Percentiles rank a stretch among this genome's conserved stretches.
Conservation (phyloP, 2,113 vertebrate genomes). For the Brienomyrus longianalis region DNA sequence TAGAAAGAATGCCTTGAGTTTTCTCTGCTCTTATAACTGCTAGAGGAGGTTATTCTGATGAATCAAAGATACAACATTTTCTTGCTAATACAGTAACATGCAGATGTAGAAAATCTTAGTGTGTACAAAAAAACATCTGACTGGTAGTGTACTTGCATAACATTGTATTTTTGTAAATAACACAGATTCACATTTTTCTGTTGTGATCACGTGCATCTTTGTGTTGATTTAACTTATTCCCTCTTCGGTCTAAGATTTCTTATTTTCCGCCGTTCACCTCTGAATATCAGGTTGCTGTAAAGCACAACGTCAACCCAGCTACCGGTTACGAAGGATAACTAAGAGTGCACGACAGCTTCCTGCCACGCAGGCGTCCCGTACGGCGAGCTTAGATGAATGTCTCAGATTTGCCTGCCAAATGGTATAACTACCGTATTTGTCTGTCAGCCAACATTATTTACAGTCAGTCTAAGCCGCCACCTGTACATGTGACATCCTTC, state of each 20-base stretch:
- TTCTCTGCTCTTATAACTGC: too few species aligned
- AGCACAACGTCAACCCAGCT: conserved; percentile 24
- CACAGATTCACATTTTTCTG: neutral
- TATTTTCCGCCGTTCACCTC: neutral
- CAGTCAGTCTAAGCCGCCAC: neutral
- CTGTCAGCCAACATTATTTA: conserved; percentile 24
- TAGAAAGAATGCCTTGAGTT: too few species aligned
- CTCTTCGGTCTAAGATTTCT: neutral
- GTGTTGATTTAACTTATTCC: neutral
- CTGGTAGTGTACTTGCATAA: too few species aligned
- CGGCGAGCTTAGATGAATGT: neutral
- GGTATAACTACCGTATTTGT: conserved; percentile 11
- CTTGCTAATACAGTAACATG: too few species aligned
- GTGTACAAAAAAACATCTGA: too few species aligned
- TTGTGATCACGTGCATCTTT: neutral
- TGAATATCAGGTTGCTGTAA: conserved; percentile 23
- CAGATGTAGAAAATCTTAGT: too few species aligned
- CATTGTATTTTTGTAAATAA: neutral
- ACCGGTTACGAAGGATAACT: neutral
- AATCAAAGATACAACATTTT: too few species aligned
- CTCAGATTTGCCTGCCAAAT: neutral
- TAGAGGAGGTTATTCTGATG: too few species aligned
- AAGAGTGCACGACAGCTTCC: neutral
- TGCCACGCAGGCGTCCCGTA: neutral
- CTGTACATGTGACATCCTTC: conserved; percentile 29